Conservation (phyloP, 2,113 vertebrate species). For the Tragelaphus strepsiceros region DNA sequence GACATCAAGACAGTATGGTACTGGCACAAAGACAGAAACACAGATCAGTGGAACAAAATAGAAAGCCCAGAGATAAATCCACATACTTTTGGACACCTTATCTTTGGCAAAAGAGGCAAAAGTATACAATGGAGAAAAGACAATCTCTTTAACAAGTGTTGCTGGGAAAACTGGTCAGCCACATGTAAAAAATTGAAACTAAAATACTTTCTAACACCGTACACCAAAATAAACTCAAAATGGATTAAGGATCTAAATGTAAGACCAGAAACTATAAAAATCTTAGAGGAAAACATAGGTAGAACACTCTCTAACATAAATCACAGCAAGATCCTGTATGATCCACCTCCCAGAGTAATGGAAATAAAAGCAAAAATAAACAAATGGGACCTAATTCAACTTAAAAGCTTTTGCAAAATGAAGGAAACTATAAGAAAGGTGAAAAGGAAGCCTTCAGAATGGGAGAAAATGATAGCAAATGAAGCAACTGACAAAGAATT, state of each 20-base stretch:
- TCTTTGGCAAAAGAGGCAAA: background rate
- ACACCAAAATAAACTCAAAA: background rate
- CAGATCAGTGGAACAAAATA: background rate
- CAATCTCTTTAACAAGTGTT: background rate
- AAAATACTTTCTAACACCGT: background rate
- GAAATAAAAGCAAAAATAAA: background rate
- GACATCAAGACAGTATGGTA: background rate
- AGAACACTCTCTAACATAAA: background rate
- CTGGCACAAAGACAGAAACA: background rate
- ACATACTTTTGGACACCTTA: background rate
- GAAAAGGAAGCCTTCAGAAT: background rate
- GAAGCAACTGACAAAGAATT: background rate
- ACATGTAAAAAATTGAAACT: background rate
- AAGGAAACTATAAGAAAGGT: background rate
- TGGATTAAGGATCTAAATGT: background rate
- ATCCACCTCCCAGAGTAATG: background rate
- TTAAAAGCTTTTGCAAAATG: background rate
- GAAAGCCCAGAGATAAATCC: background rate
- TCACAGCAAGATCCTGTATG: background rate
- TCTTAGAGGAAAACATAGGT: background rate
- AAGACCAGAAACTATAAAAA: background rate
- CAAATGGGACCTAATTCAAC: background rate
- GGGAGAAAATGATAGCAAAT: background rate
- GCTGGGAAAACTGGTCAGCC: background rate
- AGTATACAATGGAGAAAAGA: background rate